Evolutionary conservation across 2,797 vertebrate species (phyloP).

Genomic region (Tachyglossus aculeatus): DNA sequence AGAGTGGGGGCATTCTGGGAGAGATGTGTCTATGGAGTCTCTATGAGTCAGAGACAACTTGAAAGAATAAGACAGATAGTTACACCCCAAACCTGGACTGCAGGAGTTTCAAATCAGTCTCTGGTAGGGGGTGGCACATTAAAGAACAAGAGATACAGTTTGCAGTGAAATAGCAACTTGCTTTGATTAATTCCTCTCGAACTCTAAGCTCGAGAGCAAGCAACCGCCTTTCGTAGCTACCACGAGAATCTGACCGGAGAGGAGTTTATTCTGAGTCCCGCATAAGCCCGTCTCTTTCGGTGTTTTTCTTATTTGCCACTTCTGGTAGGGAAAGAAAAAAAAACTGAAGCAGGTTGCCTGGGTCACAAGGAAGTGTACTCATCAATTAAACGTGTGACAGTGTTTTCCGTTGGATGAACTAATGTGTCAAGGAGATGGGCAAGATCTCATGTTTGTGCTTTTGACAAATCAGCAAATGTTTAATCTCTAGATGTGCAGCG

Average conservation of each 20-base stretch:
- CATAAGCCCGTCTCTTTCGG: constrained; percentile 24
- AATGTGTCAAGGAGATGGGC: constrained; percentile 85
- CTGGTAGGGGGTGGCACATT: too few species aligned
- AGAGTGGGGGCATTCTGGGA: too few species aligned
- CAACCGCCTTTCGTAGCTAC: background rate
- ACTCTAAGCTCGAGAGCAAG: background rate
- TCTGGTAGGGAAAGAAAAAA: constrained; percentile 27
- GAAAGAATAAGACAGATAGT: too few species aligned
- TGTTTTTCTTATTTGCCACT: constrained; percentile 38
- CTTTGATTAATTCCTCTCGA: constrained; percentile 11
- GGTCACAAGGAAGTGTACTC: constrained; percentile 72
- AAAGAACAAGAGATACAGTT: too few species aligned
- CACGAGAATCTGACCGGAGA: constrained; percentile 39
- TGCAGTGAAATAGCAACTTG: background rate
- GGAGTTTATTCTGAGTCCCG: constrained; percentile 75
- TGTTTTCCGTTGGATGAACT: constrained; percentile 80
- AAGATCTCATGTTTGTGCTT: constrained; percentile 85
- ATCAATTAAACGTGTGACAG: constrained; percentile 83
- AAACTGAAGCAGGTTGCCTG: constrained; percentile 27
- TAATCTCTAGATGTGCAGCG: constrained; percentile 83
- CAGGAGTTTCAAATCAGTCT: too few species aligned
- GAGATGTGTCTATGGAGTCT: too few species aligned
- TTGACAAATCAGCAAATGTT: constrained; percentile 93
- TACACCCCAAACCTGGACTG: too few species aligned
- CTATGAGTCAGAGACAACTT: too few species aligned